Evolutionary conservation across 53 echinoderm and acorn worm species (phyloP).

Genomic region (Antedon mediterranea): DNA sequence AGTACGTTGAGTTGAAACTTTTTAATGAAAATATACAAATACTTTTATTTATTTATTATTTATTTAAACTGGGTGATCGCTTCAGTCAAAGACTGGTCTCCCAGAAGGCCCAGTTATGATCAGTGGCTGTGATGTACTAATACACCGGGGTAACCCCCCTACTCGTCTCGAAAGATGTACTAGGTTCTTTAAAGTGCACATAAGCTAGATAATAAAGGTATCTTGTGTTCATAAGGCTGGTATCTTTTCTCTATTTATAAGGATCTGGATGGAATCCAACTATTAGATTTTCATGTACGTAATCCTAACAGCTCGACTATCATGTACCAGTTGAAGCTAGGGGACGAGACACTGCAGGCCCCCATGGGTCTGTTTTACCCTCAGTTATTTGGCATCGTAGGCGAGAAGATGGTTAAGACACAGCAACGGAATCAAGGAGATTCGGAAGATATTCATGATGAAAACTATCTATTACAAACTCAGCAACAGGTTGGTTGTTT

Average conservation of each 20-base stretch:
- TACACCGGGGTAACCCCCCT: too few relatives aligned
- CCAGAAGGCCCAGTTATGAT: too few relatives aligned
- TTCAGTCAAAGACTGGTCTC: too few relatives aligned
- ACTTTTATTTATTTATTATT: too few relatives aligned
- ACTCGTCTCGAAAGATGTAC: too few relatives aligned
- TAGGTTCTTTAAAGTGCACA: too few relatives aligned
- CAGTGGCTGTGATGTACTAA: too few relatives aligned
- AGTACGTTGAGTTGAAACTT: conserved; percentile 31
- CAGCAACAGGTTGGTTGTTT: conserved; percentile 34
- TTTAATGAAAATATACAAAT: too few relatives aligned
- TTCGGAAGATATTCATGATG: conserved; percentile 87
- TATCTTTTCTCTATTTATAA: conserved; percentile 12
- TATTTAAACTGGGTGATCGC: too few relatives aligned
- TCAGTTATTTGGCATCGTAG: conserved; percentile 55
- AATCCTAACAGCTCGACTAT: conserved; percentile 73
- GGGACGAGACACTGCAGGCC: conserved; percentile 80
- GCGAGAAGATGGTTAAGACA: conserved; percentile 69
- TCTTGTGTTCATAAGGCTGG: neutral
- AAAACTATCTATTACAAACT: conserved; percentile 82
- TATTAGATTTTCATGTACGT: conserved; percentile 87
- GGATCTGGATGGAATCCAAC: conserved; percentile 82
- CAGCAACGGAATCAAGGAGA: conserved; percentile 96
- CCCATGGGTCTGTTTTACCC: conserved; percentile 98
- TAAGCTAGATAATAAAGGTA: too few relatives aligned
- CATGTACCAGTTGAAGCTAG: conserved; percentile 90